A percentile compares a stretch with the other conserved stretches of the same genome.
Conservation (phyloP, 2,113 vertebrate genomes). For the Nothobranchius furzeri region DNA sequence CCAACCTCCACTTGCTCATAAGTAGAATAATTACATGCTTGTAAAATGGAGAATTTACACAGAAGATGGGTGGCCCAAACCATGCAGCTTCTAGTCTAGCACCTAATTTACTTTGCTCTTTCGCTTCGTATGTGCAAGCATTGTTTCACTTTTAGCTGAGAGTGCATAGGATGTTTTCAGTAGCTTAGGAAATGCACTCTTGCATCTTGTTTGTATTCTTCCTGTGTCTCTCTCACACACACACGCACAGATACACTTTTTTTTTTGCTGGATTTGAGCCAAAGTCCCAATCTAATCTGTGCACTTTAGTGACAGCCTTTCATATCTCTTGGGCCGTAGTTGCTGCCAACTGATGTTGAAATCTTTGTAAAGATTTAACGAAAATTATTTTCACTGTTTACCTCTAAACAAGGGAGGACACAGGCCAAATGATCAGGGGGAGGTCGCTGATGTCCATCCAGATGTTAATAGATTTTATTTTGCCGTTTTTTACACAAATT, state of each 20-base stretch:
- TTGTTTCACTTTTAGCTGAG: conserved; percentile 17
- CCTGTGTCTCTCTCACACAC: conserved; percentile 6
- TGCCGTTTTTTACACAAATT: conserved; percentile 16
- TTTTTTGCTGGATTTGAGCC: conserved; percentile 47
- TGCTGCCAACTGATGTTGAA: conserved; percentile 14
- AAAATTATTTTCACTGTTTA: conserved; percentile 5
- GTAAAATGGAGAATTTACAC: not conserved
- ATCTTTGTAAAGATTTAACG: conserved; percentile 22
- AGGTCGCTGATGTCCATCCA: not conserved
- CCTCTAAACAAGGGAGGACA: conserved; percentile 16
- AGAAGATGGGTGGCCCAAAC: not conserved
- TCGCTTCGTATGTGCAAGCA: conserved; percentile 25
- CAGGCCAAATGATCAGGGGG: conserved; percentile 4
- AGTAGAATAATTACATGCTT: not conserved
- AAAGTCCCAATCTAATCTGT: conserved; percentile 59
- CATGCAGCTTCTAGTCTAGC: not conserved
- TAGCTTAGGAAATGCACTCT: conserved; percentile 12
- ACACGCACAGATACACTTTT: conserved; percentile 20
- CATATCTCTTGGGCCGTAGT: conserved; percentile 31
- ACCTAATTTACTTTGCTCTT: conserved; percentile 24
- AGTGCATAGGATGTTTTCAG: conserved; percentile 19
- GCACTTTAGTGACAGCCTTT: conserved; percentile 39
- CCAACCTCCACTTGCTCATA: not conserved
- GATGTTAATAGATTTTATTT: conserved; percentile 47
- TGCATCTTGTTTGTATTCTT: conserved; percentile 8